Conservation (phyloP, 2,797 vertebrate species). For the Crenuchus spilurus region DNA sequence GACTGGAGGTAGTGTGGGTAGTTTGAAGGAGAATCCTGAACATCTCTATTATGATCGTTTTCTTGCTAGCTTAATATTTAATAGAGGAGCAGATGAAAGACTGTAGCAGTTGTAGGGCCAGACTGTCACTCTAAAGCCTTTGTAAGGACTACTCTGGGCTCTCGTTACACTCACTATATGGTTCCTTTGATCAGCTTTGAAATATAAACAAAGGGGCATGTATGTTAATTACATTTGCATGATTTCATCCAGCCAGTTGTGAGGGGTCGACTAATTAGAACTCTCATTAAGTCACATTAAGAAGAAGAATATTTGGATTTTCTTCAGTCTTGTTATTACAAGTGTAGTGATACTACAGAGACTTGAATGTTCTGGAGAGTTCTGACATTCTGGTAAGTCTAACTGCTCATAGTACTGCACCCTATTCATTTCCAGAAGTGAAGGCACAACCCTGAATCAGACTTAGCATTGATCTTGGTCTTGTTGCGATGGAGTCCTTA, state of each 20-base stretch:
- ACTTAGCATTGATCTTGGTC: too few species aligned
- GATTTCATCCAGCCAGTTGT: background rate
- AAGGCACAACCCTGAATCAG: too few species aligned
- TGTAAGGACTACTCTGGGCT: background rate
- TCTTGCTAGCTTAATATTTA: background rate
- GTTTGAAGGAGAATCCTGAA: background rate
- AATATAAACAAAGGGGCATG: background rate
- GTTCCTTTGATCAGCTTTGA: constrained; percentile 18
- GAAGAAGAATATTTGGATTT: background rate
- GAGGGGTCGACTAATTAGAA: background rate
- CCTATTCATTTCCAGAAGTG: too few species aligned
- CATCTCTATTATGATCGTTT: background rate
- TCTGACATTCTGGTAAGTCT: background rate
- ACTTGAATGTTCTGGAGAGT: background rate
- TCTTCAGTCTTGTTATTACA: background rate
- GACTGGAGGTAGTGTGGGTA: too few species aligned
- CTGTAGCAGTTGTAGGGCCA: background rate
- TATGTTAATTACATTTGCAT: constrained; percentile 5
- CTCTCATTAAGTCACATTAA: background rate
- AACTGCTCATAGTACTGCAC: too few species aligned
- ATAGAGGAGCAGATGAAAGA: constrained; percentile 17
- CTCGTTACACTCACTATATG: background rate
- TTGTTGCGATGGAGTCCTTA: too few species aligned
- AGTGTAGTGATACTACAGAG: background rate
- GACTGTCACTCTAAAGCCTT: background rate